Conservation (phyloP, 2,797 vertebrate species). For the Syndactyla subalaris region DNA sequence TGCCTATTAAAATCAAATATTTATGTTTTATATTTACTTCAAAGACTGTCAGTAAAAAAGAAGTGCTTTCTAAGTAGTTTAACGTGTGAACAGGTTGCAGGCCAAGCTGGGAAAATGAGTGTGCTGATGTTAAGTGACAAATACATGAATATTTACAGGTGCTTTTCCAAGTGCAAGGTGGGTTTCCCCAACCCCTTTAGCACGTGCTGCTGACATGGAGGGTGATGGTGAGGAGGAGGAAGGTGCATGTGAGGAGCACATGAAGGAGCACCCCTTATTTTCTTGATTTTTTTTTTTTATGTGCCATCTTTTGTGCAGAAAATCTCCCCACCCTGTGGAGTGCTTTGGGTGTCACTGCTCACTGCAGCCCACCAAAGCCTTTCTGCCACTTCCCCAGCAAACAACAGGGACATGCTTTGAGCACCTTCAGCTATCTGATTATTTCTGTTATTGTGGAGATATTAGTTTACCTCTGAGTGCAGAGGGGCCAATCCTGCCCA, state of each 20-base stretch:
- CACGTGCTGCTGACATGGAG: background rate
- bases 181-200: background rate
- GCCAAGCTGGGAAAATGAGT: background rate
- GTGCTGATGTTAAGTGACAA: constrained; percentile 20
- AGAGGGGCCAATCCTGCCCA: background rate
- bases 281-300: background rate
- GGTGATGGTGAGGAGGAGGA: background rate
- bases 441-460: background rate
- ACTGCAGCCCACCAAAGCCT: background rate
- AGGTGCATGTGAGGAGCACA: background rate
- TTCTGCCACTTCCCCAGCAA: background rate
- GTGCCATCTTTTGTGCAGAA: background rate
- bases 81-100: background rate
- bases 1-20: constrained; percentile 32
- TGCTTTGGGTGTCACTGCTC: background rate
- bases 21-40: constrained; percentile 38
- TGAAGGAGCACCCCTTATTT: background rate
- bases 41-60: background rate
- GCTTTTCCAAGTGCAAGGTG: background rate
- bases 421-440: background rate
- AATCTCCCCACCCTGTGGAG: background rate
- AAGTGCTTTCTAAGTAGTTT: constrained; percentile 15
- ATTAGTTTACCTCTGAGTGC: background rate
- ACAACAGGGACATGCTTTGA: background rate
- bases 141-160: constrained; percentile 1